Percentiles rank a stretch among this genome's conserved stretches.
Evolutionary conservation across 2,113 vertebrate species (phyloP).

Genomic region (Notarius quadriscutis): DNA sequence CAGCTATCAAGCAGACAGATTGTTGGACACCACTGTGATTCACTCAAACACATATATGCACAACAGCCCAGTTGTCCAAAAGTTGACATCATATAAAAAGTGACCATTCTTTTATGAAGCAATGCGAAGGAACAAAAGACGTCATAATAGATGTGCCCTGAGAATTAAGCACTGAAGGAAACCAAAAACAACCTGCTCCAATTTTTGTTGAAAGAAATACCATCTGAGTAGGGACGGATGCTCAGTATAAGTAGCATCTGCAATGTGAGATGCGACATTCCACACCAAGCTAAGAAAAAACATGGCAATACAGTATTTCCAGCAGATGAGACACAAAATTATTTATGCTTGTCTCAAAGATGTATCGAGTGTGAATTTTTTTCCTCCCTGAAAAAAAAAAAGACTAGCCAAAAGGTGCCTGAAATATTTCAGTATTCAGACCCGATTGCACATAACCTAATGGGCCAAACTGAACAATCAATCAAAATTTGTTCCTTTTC

Average conservation of each 20-base stretch:
- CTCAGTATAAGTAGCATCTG: conserved; percentile 9
- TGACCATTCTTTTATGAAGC: not conserved
- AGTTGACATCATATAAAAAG: not conserved
- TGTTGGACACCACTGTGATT: not conserved
- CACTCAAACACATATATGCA: not conserved
- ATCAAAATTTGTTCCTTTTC: not conserved
- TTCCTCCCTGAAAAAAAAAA: not conserved
- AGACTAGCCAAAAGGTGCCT: conserved; percentile 4
- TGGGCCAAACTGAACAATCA: conserved; percentile 1
- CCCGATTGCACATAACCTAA: not conserved
- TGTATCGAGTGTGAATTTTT: not conserved
- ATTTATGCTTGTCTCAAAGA: conserved; percentile 11
- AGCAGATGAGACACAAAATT: conserved; percentile 7
- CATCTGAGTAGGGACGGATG: not conserved
- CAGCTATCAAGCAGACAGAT: not conserved
- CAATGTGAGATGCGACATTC: not conserved
- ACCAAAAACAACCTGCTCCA: not conserved
- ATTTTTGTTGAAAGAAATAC: conserved; percentile 1
- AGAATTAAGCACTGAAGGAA: not conserved
- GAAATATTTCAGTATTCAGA: not conserved
- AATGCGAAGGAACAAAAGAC: not conserved
- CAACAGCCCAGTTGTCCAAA: not conserved
- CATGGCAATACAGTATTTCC: not conserved
- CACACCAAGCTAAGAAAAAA: not conserved
- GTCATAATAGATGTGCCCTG: not conserved